A percentile compares a stretch with the other conserved stretches of the same genome.
Evolutionary conservation across 2,797 vertebrate genomes (phyloP).

Genomic region (Neosilurus mollespiculum): DNA sequence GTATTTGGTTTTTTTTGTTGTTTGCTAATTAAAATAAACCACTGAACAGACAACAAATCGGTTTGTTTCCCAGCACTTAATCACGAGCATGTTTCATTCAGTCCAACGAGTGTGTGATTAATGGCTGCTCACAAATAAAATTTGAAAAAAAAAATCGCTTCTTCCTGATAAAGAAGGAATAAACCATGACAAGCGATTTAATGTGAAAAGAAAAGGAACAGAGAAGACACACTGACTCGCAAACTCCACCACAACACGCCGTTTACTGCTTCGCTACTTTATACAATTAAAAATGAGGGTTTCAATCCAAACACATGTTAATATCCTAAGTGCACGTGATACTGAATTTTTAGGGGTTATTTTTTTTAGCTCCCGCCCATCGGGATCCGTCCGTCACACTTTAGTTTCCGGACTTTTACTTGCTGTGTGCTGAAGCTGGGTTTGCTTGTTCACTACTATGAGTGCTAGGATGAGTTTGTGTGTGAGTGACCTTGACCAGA

Average conservation of each 20-base stretch:
- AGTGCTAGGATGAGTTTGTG: too few relatives aligned
- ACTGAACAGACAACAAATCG: neutral
- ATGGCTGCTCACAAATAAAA: neutral
- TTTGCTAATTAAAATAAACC: neutral
- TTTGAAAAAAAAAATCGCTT: neutral
- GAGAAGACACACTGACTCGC: neutral
- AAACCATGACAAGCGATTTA: neutral
- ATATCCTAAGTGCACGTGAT: too few relatives aligned
- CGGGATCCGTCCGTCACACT: too few relatives aligned
- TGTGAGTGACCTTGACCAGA: too few relatives aligned
- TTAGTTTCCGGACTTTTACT: too few relatives aligned
- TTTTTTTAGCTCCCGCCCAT: too few relatives aligned
- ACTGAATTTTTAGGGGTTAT: too few relatives aligned
- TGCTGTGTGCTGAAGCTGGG: too few relatives aligned
- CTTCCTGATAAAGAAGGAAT: neutral
- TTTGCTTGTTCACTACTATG: too few relatives aligned
- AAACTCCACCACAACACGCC: neutral
- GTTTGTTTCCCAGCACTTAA: neutral
- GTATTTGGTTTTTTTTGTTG: neutral
- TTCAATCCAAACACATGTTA: too few relatives aligned
- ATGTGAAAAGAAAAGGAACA: neutral
- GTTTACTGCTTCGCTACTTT: too few relatives aligned
- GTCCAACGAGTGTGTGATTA: neutral
- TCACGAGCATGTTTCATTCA: neutral
- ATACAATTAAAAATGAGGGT: too few relatives aligned